Evolutionary conservation across 2,113 vertebrate genomes (phyloP).

Genomic region (Romanogobio albipinnatus): DNA sequence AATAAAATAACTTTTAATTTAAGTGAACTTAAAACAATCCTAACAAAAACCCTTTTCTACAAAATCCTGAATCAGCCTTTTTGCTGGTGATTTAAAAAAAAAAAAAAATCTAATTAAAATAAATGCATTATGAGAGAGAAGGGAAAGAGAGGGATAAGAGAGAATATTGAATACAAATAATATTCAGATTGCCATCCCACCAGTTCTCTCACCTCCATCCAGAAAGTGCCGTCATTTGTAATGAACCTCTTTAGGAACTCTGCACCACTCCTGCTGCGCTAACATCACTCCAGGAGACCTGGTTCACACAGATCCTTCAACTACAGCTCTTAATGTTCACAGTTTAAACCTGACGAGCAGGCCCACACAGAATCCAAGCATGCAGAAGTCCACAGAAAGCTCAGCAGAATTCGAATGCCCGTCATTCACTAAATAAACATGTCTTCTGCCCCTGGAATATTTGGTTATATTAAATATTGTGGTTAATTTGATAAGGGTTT

Average conservation of each 20-base stretch:
- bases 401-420: not conserved
- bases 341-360: not conserved
- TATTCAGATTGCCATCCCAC: not conserved
- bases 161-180: not conserved
- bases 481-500: not conserved
- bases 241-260: conserved; percentile 66
- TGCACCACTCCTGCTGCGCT: conserved; percentile 54
- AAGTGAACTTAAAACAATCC: no score
- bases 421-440: not conserved
- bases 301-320: conserved; percentile 58
- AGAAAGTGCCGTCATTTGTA: conserved; percentile 59
- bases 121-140: not conserved
- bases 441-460: not conserved
- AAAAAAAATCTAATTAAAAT: not conserved
- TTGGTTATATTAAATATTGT: no score
- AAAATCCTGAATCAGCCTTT: not conserved
- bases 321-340: conserved; percentile 37
- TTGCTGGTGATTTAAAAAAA: not conserved
- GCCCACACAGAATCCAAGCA: not conserved
- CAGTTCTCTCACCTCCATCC: conserved; percentile 58
- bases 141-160: not conserved
- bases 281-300: conserved; percentile 57
- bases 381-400: not conserved
- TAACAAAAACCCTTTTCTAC: not conserved
- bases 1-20: no score